Conservation (phyloP, 2,888 invertebrate species). For the Nymphalis polychloros region DNA sequence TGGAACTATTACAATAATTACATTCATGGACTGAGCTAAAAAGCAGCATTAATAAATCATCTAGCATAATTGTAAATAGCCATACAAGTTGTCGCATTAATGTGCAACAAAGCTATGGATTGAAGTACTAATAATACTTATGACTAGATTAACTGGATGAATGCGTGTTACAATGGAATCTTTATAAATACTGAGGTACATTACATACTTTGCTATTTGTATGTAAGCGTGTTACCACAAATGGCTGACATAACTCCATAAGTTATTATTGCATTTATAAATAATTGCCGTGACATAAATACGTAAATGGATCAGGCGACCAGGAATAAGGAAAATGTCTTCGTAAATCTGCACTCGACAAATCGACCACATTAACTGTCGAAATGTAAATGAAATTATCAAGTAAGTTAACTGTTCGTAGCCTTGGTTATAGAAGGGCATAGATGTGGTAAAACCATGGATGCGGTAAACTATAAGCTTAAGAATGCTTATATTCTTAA, state of each 20-base stretch:
- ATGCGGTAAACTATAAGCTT: conserved; percentile 10
- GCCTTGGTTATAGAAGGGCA: conserved; percentile 19
- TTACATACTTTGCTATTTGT: not conserved
- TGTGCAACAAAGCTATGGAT: not conserved
- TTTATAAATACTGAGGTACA: conserved; percentile 1
- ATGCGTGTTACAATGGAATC: conserved; percentile 1
- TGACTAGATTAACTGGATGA: conserved; percentile 5
- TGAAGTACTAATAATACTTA: conserved; percentile 3
- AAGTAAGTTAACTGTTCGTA: conserved; percentile 2
- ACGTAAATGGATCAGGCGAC: conserved; percentile 30
- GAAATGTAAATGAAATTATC: conserved; percentile 21
- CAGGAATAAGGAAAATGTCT: conserved; percentile 36
- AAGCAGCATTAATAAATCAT: not conserved
- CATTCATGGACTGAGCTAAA: too few relatives aligned
- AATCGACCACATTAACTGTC: conserved; percentile 13
- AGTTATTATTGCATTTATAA: conserved; percentile 22
- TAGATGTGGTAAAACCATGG: conserved; percentile 8
- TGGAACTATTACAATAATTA: too few relatives aligned
- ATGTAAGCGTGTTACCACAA: not conserved
- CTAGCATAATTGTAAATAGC: not conserved
- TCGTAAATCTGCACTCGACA: conserved; percentile 8
- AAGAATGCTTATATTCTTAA: too few relatives aligned
- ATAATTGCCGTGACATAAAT: conserved; percentile 38
- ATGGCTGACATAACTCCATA: conserved; percentile 7
- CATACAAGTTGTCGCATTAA: not conserved